Conservation (phyloP, 37 sponge, comb jelly and placozoan species). For the Amphimedon queenslandica region DNA sequence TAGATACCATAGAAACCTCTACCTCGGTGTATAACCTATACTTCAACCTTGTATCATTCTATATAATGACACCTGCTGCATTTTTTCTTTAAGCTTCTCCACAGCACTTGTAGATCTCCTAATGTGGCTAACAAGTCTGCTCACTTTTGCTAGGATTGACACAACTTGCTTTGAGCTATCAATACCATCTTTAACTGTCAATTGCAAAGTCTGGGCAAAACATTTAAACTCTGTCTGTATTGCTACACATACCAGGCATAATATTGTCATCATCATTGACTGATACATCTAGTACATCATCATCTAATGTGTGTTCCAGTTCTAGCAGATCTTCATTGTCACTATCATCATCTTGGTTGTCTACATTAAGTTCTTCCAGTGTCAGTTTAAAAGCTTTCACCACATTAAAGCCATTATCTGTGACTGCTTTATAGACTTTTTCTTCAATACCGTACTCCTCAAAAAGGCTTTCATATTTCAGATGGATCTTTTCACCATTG, state of each 20-base stretch:
- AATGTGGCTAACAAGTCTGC: conserved; percentile 13
- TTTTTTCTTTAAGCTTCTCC: conserved; percentile 1
- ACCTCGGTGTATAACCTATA: not conserved
- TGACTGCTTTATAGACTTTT: conserved; percentile 18
- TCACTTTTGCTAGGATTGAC: conserved; percentile 5
- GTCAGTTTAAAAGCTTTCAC: not conserved
- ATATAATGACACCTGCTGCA: not conserved
- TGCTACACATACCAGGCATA: too few species aligned
- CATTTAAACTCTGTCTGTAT: too few species aligned
- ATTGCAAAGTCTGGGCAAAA: conserved; percentile 25
- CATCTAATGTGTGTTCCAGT: not conserved
- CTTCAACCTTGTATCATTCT: not conserved
- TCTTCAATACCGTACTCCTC: not conserved
- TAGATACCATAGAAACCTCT: too few species aligned
- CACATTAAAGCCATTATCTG: conserved; percentile 21
- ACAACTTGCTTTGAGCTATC: not conserved
- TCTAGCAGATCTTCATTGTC: not conserved
- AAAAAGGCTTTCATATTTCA: conserved; percentile 3
- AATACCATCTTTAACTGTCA: conserved; percentile 27
- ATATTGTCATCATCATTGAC: too few species aligned
- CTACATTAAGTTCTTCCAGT: not conserved
- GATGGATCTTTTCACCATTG: conserved; percentile 5
- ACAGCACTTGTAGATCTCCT: conserved; percentile 17
- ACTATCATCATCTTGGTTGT: too few species aligned
- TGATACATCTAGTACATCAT: too few species aligned